Base-by-base conservation (phyloP, 2,797 vertebrate genomes). In the Acanthurus leucopareius region DNA sequence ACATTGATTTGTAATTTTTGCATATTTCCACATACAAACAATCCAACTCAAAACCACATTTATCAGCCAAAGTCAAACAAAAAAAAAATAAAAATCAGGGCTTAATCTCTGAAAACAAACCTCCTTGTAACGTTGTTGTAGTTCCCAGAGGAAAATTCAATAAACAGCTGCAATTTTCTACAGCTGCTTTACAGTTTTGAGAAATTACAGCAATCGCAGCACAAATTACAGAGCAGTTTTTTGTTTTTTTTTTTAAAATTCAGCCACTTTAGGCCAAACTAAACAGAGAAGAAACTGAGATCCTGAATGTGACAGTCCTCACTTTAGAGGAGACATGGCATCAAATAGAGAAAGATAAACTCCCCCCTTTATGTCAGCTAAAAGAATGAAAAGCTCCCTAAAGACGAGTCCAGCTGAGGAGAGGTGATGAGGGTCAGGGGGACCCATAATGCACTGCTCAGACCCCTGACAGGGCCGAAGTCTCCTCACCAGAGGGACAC, bases 381-480 rank as follows among this genome's bases (percentile, higher is more conserved):
- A 61, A 61, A 53, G 59, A 54, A 28, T 25, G 38, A 62, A 35
- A 62, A 81, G 73, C 47, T 48, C 47, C 47, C 16, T 48, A 57
- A 32, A 32, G 28, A 32, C 28, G 49, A 62, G 28, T 68, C 71
- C 65, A 58, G 25, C 71, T 44, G 25, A 58, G 60, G n/a, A 28
- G 40, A 32, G 52, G 25, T 79, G 35, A 19, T 49, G 17, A 51
- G 38, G 52, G 47, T 74, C 38, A 64, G 13, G 45, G 38, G 25
- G 38, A 48, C 48, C 66, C 54, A 75, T 40, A 80, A 60, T 69
- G 20, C 49, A 53, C n/a, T 22, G 38, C 56, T 60, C 73, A 51
- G 19, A 10, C 25, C 40, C 49, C 20, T 40, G 20, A 56, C 45
- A 44, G 32, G 32, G 62, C n/a, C 20, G 44, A 22, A 17, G 16